A percentile compares a stretch with the other conserved stretches of the same genome.
These are phyloP conservation scores for Aphaenogaster ashmeadi DNA, from an alignment of 1,140 invertebrate genomes.

Conservation along the genomic window DNA sequence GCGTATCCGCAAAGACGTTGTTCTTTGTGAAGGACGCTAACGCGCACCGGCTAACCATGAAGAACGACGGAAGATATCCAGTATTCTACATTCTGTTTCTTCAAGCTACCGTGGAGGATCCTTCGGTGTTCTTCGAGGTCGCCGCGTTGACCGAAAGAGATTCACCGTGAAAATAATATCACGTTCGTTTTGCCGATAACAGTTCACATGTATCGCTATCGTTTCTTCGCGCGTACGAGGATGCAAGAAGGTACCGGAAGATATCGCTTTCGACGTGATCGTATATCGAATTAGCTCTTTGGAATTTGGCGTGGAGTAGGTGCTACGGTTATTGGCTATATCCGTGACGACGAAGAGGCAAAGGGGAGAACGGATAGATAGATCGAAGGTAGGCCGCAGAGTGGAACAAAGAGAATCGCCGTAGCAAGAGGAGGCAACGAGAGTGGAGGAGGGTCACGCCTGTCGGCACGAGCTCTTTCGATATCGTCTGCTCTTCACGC, in stretches of 20 bases:
- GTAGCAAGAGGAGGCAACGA: conserved; percentile 66
- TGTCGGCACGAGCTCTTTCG: conserved; percentile 85
- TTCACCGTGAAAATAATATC: conserved; percentile 36
- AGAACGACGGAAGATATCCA: conserved; percentile 30
- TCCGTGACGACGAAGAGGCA: conserved; percentile 61
- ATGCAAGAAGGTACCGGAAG: conserved; percentile 44
- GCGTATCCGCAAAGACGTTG: conserved; percentile 28
- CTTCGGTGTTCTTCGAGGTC: neutral
- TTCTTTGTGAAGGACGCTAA: conserved; percentile 35
- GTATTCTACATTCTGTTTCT: conserved; percentile 19
- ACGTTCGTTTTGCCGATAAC: conserved; percentile 29
- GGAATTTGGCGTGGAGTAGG: conserved; percentile 78
- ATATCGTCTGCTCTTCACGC: conserved; percentile 83
- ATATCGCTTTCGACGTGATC: conserved; percentile 29
- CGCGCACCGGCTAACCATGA: conserved; percentile 21
- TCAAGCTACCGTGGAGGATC: neutral
- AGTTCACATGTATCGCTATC: neutral
- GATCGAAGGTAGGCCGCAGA: conserved; percentile 23
- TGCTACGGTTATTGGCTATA: conserved; percentile 79
- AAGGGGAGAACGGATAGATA: conserved; percentile 1
- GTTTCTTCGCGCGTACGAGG: neutral
- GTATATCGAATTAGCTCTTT: conserved; percentile 59
- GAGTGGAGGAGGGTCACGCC: conserved; percentile 80
- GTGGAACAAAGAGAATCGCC: conserved; percentile 71
- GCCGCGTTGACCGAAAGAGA: neutral